A percentile compares a stretch with the other conserved stretches of the same genome.
Evolutionary conservation across 1,140 invertebrate species (phyloP).

Genomic region (Trichonephila clavata): DNA sequence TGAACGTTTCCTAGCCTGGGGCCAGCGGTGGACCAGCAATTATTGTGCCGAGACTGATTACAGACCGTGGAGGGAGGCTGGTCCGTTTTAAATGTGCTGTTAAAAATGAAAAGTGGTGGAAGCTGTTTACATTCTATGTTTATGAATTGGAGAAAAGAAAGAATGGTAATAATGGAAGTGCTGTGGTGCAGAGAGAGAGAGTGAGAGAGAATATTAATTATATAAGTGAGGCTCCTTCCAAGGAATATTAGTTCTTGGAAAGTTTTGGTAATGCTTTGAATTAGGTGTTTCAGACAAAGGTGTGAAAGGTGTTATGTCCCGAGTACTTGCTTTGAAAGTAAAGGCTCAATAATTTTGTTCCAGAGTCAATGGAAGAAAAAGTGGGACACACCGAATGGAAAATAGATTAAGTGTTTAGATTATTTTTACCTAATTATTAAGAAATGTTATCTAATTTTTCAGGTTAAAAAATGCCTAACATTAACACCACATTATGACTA

Average conservation of each 20-base stretch:
- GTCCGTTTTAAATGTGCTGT: neutral
- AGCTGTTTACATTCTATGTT: slow-evolving; percentile 28
- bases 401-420: too few species aligned
- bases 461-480: too few species aligned
- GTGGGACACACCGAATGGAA: too few species aligned
- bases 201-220: neutral
- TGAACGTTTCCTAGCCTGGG: slow-evolving; percentile 28
- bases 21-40: neutral
- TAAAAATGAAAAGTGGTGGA: slow-evolving; percentile 19
- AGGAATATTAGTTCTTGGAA: neutral
- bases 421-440: too few species aligned
- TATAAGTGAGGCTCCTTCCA: neutral
- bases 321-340: too few species aligned
- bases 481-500: too few species aligned
- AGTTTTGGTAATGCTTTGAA: neutral
- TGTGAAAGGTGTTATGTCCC: neutral
- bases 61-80: neutral
- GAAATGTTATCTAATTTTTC: too few species aligned
- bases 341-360: too few species aligned
- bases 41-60: neutral
- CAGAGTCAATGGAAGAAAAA: too few species aligned
- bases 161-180: neutral
- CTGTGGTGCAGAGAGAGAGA: neutral
- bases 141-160: neutral
- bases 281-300: neutral